phyloP scores from a whole-genome alignment of 2,797 vertebrate genomes.

The Propithecus deckenii region DNA sequence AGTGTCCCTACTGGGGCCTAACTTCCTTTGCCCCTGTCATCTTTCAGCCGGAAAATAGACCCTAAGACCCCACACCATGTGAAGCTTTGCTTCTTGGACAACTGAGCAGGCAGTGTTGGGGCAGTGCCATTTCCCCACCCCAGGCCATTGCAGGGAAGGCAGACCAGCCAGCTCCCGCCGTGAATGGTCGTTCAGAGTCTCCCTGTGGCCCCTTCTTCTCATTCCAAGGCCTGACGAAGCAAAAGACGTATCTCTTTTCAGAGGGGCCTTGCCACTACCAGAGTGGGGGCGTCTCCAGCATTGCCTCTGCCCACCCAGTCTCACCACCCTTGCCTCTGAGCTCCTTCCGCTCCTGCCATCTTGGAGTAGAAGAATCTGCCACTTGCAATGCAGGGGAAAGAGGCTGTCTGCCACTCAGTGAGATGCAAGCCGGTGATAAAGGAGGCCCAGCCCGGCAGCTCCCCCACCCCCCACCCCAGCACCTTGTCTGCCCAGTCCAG shows the following conservation, averaged over 20 bases:
- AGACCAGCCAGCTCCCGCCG: not conserved
- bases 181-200: not conserved
- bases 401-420: not conserved
- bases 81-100: not conserved
- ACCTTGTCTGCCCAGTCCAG: not conserved
- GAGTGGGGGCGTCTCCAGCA: not conserved
- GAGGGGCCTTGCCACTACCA: not conserved
- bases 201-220: not conserved
- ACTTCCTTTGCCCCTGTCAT: too few relatives aligned
- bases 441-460: not conserved
- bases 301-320: not conserved
- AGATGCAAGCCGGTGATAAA: not conserved
- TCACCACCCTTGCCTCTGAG: not conserved
- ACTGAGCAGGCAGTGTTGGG: too few relatives aligned
- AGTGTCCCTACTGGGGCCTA: not conserved
- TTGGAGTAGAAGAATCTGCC: not conserved
- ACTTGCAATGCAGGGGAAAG: not conserved
- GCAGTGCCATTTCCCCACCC: not conserved
- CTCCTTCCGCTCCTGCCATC: not conserved
- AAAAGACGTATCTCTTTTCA: not conserved
- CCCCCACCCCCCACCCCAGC: not conserved
- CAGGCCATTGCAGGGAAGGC: not conserved
- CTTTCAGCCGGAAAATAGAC: not conserved
- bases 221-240: not conserved
- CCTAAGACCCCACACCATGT: not conserved